Base-by-base conservation (phyloP, 92 coral and sea anemone species). In the Parazoanthus darwini region DNA sequence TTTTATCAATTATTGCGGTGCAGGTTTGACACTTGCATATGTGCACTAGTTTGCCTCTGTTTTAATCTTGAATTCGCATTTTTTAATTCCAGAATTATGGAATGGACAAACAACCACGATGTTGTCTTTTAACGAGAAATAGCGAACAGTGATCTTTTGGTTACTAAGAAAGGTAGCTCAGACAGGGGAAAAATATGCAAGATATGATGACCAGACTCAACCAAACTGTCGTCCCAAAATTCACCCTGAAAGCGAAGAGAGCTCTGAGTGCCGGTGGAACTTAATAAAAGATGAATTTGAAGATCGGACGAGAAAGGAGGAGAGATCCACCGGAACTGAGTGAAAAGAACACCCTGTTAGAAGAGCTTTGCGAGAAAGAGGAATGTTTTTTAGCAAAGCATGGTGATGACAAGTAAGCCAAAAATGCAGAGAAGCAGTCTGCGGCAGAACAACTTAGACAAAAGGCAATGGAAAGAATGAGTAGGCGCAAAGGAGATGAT, bases 81-180 rank as follows among this genome's bases (percentile, higher is more conserved):
- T 77, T 77, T 77, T 43, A 77, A 77, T 77, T 77, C 58, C 43
- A 77, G 56, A 42, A 58, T 77, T 77, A 77, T 77, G 80, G 80
- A 77, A 77, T 77, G 58, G 80, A 77, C 80, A 77, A 58, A 77
- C 58, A 36, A 77, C 56, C 80, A 77, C 80, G 80, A 43, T 77
- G 56, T 77, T 77, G 33, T 43, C 80, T 77, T 77, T 77, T 77
- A 43, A 77, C 80, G 58, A 20, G 80, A 86, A 86, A 76, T 86
- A 51, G 72, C 70, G 39, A 80, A 46, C 15, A 86, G 89, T 22
- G 35, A 86, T 76, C 51, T 86, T 50, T 86, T 86, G n/a, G 70
- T 86, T 59, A 59, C 78, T 68, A 73, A 85, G 68, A 85, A 85
- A 43, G 88, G 88, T 51, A 86, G 89, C 71, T 54, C 80, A 43